These are phyloP conservation scores for Pseudochaenichthys georgianus DNA, from an alignment of 2,797 vertebrate species.

Conservation along the genomic window DNA sequence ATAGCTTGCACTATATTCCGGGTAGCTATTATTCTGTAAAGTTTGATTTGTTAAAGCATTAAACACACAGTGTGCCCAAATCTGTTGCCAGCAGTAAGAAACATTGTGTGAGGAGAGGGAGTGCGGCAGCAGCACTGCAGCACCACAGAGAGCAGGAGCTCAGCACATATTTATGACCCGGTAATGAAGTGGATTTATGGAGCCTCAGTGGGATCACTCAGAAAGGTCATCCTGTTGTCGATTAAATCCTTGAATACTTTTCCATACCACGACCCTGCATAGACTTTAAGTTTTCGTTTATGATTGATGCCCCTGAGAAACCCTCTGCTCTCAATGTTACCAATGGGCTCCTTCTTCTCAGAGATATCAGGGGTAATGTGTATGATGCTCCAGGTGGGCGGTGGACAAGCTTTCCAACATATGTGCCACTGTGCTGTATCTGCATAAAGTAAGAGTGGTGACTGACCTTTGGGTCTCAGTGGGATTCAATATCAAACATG, in stretches of 20 bases:
- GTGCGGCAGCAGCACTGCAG: constrained; percentile 24
- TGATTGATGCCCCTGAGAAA: constrained; percentile 73
- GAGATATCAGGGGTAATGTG: constrained; percentile 58
- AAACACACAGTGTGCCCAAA: not conserved
- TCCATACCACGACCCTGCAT: constrained; percentile 59
- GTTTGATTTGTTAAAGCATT: not conserved
- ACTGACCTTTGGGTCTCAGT: not conserved
- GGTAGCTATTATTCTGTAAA: not conserved
- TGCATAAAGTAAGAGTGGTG: not conserved
- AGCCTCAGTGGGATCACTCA: constrained; percentile 55
- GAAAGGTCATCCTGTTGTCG: constrained; percentile 70
- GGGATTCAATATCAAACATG: not conserved
- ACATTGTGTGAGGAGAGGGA: not conserved
- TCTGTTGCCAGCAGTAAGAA: not conserved
- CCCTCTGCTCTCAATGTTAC: constrained; percentile 53
- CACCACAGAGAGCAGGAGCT: constrained; percentile 50
- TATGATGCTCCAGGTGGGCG: constrained; percentile 65
- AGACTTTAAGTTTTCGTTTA: constrained; percentile 44
- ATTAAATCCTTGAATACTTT: constrained; percentile 76
- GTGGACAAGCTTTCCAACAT: constrained; percentile 69
- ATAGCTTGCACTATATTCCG: not conserved
- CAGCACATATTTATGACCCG: constrained; percentile 70
- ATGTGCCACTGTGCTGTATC: constrained; percentile 48
- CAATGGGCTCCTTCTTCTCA: constrained; percentile 54
- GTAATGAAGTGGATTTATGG: constrained; percentile 80